These are phyloP conservation scores for Aegithalos caudatus DNA, from an alignment of 2,113 vertebrate genomes.

Conservation along the genomic window DNA sequence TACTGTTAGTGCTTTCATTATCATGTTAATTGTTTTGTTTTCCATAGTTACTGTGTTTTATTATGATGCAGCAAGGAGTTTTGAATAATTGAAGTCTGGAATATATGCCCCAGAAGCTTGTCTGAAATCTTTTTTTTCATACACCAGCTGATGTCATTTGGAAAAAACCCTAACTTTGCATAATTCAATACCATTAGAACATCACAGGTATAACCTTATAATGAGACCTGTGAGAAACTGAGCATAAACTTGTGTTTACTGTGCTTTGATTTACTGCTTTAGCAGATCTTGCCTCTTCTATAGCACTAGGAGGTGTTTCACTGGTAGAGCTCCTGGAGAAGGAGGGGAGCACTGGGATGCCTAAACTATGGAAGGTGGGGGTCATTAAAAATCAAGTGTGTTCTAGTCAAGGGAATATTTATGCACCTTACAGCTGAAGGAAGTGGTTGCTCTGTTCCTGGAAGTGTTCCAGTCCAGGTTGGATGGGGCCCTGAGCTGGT, in stretches of 20 bases:
- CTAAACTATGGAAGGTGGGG: not conserved
- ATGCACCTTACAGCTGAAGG: not conserved
- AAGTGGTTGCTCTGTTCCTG: not conserved
- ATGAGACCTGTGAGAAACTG: not conserved
- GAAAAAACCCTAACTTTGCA: not conserved
- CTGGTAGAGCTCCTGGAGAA: not conserved
- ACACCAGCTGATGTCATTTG: not conserved
- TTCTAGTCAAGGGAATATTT: not conserved
- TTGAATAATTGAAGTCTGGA: not conserved
- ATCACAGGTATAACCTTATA: not conserved
- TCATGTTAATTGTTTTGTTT: not conserved
- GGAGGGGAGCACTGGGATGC: not conserved
- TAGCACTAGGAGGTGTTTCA: not conserved
- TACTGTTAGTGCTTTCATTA: not conserved
- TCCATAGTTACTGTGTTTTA: not conserved
- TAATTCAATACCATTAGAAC: not conserved
- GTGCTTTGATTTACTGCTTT: not conserved
- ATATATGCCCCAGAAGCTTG: not conserved
- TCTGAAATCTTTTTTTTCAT: not conserved
- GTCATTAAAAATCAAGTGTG: not conserved
- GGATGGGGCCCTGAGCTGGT: not conserved
- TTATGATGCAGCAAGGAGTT: not conserved
- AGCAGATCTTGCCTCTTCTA: not conserved
- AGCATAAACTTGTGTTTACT: not conserved
- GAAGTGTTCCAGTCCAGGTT: not conserved